Evolutionary conservation across 35 echinoderm and acorn worm species (phyloP), one percentile per base, ranked within the genome.

Genomic region (Lytechinus variegatus): DNA sequence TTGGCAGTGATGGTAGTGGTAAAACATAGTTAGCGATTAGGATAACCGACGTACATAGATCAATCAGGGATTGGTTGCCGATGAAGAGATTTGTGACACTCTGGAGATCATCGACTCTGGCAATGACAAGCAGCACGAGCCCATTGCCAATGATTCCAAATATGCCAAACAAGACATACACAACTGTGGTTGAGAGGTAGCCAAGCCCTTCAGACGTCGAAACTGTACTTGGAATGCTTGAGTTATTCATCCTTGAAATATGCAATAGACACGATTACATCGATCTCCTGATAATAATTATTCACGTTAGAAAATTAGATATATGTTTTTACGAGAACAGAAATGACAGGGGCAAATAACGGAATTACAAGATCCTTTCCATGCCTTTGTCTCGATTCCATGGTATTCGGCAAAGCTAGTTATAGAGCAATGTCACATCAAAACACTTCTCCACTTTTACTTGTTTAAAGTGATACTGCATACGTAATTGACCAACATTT

Each of bases 41-140:
- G 12, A 98, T 56, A 4, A 98, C 7, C 24, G 96, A 97, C 61
- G 94, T 98, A 5, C 29, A 6, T 12, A 98, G 92, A 86, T 98
- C 97, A 5, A 96, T 88, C 9, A 98, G 56, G 14, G 97, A 98
- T 61, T 98, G 97, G 87, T 98, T 98, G 57, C 87, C 95, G 54
- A 98, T 95, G 21, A 98, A 91, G 28, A 98, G 28, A 86, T 97
- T 98, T 4, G 95, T 92, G 13, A 94, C 44, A 89, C 52, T 44
- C 8, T 54, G 88, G 88, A 90, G 88, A 13, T 72, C 54, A 33
- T 44, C 88, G 10, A 90, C 29, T 56, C 54, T n/a, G 28, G 92
- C 55, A 33, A 94, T 86, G 8, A 94, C 96, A 24, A 86, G 57
- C 24, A 94, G 79, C 14, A 96, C 96, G 1, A 94, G 56, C n/a